Evolutionary conservation across 2,888 invertebrate species (phyloP), one percentile per base, ranked within the genome.

Genomic region (Andricus quercusramuli): DNA sequence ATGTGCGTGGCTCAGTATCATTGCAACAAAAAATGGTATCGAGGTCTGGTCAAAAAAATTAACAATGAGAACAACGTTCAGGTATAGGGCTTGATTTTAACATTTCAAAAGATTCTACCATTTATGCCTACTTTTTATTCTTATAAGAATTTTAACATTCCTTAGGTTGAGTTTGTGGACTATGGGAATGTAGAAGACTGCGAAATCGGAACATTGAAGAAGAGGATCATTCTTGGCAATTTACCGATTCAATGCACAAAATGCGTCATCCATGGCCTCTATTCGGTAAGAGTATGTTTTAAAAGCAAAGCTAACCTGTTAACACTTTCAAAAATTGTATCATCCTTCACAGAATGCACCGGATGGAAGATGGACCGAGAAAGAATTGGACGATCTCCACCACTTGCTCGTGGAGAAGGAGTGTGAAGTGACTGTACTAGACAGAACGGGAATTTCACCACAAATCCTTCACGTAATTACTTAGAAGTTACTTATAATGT

Each of bases 141-240:
- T 25, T 25, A 25, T 13, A 25, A 41, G 20, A 9, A 74, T 20
- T 44, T 22, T 32, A 62, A 67, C 25, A n/a, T 29, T 68, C 88
- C 91, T 20, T 88, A 93, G 86, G 94, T 97, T 0, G 93, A 94
- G 78, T 97, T 97, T 92, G 94, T 98, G 1, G 98, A 98, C 93
- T 98, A 96, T 89, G 98, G 98, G 0, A 97, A 97, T 89, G 93
- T 95, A 64, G 97, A 98, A 91, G 90, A 92, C 0, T 95, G 96
- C 80, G 86, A 93, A 0, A 93, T 94, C 20, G 90, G 93, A 1
- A 94, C 95, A 78, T 88, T 97, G 77, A 93, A 95, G 29, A 95
- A 95, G 83, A 94, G 94, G 85, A 94, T 96, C 2, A 94, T 95
- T 8, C 94, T 96, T 68, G 93, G 94, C 0, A 93, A 96, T 77